A percentile compares a stretch with the other conserved stretches of the same genome.
Conservation (phyloP, 2,888 invertebrate species). For the Timema cristinae region DNA sequence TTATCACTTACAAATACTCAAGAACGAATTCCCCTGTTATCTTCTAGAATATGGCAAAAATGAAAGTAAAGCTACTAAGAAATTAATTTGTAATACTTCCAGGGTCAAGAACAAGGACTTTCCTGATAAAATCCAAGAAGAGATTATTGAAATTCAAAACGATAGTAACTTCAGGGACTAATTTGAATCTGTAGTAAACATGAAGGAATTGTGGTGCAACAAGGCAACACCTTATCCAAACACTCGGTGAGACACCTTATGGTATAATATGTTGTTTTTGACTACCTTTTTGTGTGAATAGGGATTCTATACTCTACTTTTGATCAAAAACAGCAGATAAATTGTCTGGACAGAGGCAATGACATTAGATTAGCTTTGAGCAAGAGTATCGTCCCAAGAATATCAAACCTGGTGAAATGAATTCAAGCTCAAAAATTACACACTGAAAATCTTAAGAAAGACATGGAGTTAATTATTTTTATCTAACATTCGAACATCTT, state of each 20-base stretch:
- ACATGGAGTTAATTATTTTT: too few species aligned
- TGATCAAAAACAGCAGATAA: constrained; percentile 6
- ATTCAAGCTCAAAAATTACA: too few species aligned
- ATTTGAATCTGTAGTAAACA: constrained; percentile 9
- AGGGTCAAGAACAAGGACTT: not conserved
- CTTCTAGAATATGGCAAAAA: not conserved
- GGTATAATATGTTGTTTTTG: not conserved
- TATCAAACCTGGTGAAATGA: too few species aligned
- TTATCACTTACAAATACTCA: not conserved
- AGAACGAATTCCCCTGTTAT: not conserved
- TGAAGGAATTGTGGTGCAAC: not conserved
- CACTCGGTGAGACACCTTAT: not conserved
- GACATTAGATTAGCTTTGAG: not conserved
- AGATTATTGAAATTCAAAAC: constrained; percentile 10
- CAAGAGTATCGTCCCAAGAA: too few species aligned
- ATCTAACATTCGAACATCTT: too few species aligned
- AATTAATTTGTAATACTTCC: constrained; percentile 3
- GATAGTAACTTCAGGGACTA: not conserved
- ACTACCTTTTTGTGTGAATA: constrained; percentile 7
- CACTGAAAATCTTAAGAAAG: too few species aligned
- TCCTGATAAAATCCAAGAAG: constrained; percentile 14
- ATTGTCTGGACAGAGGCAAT: not conserved
- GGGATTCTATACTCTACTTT: constrained; percentile 9
- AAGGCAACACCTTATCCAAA: not conserved
- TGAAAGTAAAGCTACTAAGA: not conserved